Conservation (phyloP, 2,113 vertebrate species). For the Cyprinodon tularosa region DNA sequence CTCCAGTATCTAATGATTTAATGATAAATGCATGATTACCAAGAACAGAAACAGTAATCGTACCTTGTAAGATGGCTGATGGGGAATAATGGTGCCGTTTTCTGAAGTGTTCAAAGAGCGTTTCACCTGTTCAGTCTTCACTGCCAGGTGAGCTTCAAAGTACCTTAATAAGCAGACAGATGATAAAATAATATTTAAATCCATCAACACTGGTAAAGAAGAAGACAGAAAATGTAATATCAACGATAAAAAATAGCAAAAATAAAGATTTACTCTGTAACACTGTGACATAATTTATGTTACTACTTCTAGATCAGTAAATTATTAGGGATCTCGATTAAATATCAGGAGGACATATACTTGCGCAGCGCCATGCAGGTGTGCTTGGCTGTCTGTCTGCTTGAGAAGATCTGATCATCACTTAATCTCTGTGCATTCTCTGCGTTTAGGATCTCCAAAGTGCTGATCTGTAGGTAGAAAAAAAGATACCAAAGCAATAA, state of each 20-base stretch:
- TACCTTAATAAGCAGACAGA: conserved; percentile 73
- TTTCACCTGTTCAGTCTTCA: conserved; percentile 95
- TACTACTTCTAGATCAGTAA: not conserved
- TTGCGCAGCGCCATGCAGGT: conserved; percentile 96
- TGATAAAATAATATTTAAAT: not conserved
- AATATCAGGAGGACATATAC: conserved; percentile 54
- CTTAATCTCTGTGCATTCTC: conserved; percentile 88
- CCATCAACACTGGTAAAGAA: no score
- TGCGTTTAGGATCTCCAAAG: conserved; percentile 90
- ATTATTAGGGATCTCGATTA: not conserved
- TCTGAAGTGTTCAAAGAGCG: conserved; percentile 93
- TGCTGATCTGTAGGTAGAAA: conserved; percentile 85
- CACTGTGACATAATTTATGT: not conserved
- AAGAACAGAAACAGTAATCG: not conserved
- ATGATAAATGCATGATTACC: not conserved
- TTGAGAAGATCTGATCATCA: conserved; percentile 95
- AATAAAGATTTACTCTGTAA: not conserved
- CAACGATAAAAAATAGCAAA: not conserved
- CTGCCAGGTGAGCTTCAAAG: conserved; percentile 94
- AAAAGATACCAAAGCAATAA: not conserved
- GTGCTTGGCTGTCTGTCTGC: conserved; percentile 93
- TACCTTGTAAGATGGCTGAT: conserved; percentile 93
- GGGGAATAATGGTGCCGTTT: conserved; percentile 86
- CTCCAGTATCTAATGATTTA: not conserved
- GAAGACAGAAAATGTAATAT: no score